These are phyloP conservation scores for Climacteris rufus DNA, from an alignment of 2,113 vertebrate genomes.

Conservation along the genomic window DNA sequence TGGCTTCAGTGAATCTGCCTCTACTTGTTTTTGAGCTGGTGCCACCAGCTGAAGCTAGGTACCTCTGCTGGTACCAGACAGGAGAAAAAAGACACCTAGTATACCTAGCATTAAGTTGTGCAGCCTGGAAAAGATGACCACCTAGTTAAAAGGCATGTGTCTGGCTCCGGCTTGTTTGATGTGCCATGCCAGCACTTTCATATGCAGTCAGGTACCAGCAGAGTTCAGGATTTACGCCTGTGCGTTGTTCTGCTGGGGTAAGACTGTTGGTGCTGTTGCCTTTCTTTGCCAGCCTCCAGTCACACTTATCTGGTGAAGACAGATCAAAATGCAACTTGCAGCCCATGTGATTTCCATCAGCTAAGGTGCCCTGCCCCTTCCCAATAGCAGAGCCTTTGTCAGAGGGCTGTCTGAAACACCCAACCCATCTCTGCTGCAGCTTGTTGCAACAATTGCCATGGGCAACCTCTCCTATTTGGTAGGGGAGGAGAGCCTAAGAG, in stretches of 20 bases:
- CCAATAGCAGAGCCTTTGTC: background rate
- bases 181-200: background rate
- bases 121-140: background rate
- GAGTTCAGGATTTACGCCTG: background rate
- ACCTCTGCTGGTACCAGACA: background rate
- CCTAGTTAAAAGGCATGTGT: background rate
- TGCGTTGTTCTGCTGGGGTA: background rate
- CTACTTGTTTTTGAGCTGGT: background rate
- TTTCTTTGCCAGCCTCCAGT: background rate
- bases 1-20: background rate
- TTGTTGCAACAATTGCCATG: background rate
- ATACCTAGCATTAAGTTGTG: background rate
- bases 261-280: background rate
- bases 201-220: background rate
- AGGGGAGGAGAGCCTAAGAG: background rate
- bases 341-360: background rate
- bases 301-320: background rate
- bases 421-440: background rate
- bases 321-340: background rate
- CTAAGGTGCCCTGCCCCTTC: background rate
- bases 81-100: fast-evolving
- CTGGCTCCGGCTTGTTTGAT: background rate
- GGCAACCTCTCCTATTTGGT: background rate
- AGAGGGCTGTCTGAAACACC: background rate
- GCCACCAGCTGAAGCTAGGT: too few species aligned